Conservation (phyloP, 2,113 vertebrate species). For the Equus przewalskii region DNA sequence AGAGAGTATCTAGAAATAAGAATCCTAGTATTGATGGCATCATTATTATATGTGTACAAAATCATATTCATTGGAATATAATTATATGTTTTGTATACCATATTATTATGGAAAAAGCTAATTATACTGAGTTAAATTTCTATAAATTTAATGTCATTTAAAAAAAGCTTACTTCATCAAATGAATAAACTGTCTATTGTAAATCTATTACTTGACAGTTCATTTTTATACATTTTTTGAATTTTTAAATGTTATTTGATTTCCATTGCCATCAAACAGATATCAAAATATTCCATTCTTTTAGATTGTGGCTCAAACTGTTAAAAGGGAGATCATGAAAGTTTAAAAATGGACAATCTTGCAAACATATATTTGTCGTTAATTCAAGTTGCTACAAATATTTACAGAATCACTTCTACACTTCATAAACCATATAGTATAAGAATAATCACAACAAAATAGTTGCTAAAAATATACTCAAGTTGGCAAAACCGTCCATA, state of each 20-base stretch:
- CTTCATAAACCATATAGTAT: background rate
- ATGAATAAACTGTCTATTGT: background rate
- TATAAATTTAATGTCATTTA: background rate
- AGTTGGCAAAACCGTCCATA: background rate
- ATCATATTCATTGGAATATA: background rate
- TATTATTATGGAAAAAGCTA: background rate
- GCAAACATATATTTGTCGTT: background rate
- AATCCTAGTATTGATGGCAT: background rate
- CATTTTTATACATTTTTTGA: background rate
- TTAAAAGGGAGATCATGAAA: background rate
- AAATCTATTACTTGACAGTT: background rate
- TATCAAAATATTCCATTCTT: background rate
- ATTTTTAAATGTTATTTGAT: background rate
- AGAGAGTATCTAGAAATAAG: background rate
- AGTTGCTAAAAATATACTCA: background rate
- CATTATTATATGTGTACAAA: background rate
- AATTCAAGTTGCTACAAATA: background rate
- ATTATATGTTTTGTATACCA: background rate
- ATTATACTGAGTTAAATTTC: background rate
- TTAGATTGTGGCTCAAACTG: background rate
- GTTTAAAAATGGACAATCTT: background rate
- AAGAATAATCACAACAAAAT: background rate
- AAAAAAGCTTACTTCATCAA: background rate
- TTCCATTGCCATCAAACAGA: background rate
- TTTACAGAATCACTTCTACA: background rate